Conservation (phyloP, 2,888 invertebrate species). For the Gymnocheta viridis region DNA sequence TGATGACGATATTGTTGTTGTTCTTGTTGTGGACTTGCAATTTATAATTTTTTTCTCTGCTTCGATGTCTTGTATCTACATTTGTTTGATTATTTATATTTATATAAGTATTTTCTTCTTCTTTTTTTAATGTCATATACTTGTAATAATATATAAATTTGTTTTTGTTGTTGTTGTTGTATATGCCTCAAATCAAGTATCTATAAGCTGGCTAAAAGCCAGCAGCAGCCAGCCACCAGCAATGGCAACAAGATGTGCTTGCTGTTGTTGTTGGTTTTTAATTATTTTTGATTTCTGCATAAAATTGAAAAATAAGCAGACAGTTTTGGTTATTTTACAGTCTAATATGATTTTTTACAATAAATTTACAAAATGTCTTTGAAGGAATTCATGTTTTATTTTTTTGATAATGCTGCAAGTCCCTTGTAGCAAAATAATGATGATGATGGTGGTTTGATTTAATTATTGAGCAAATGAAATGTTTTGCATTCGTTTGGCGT, state of each 20-base stretch:
- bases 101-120: conserved; percentile 17
- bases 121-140: conserved; percentile 64
- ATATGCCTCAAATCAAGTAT: conserved; percentile 66
- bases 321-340: conserved; percentile 64
- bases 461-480: conserved; percentile 64
- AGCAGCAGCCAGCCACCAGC: conserved; percentile 52
- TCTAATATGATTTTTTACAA: conserved; percentile 65
- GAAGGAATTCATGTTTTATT: conserved; percentile 61
- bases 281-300: conserved; percentile 70
- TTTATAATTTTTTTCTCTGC: conserved; percentile 47
- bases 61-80: conserved; percentile 13
- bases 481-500: conserved; percentile 63
- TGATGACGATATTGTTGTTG: conserved; percentile 19
- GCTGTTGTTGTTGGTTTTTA: conserved; percentile 48
- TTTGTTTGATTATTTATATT: conserved; percentile 18
- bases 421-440: conserved; percentile 33
- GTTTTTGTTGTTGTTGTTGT: conserved; percentile 54
- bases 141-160: conserved; percentile 69
- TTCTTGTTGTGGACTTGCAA: conserved; percentile 50
- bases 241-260: conserved; percentile 46
- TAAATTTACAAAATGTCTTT: conserved; percentile 69
- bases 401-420: not conserved
- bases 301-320: conserved; percentile 65
- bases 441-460: conserved; percentile 53
- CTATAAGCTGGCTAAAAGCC: conserved; percentile 69